These are phyloP conservation scores for Druceiella hillmani DNA, from an alignment of 2,888 invertebrate species.

Conservation along the genomic window DNA sequence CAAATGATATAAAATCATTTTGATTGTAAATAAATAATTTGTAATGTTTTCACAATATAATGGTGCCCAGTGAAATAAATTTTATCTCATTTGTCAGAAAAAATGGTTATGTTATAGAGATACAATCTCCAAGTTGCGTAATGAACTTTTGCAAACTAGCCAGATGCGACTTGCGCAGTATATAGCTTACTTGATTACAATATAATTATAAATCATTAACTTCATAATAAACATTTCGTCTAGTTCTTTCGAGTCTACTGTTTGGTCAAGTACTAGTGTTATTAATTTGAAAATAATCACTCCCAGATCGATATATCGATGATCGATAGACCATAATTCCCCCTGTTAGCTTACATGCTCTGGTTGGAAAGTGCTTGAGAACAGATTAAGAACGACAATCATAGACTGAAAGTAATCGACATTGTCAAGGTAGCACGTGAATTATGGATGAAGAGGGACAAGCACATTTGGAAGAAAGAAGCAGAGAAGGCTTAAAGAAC, in stretches of 20 bases:
- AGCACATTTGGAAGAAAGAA: constrained; percentile 88
- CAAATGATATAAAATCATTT: too few species aligned
- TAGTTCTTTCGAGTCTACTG: constrained; percentile 52
- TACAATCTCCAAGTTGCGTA: too few species aligned
- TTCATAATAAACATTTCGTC: constrained; percentile 56
- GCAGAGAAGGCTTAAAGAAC: constrained; percentile 83
- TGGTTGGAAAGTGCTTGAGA: constrained; percentile 91
- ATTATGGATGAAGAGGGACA: constrained; percentile 86
- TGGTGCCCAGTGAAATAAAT: too few species aligned
- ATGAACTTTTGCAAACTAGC: too few species aligned
- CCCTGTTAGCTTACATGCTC: constrained; percentile 89
- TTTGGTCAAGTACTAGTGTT: constrained; percentile 53
- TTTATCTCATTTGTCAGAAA: too few species aligned
- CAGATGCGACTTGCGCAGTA: too few species aligned
- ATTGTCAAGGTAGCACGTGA: too few species aligned
- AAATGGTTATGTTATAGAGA: too few species aligned
- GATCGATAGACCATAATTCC: constrained; percentile 90
- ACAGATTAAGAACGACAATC: constrained; percentile 82
- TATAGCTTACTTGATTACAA: too few species aligned
- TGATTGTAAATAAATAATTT: too few species aligned
- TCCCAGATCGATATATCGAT: constrained; percentile 52
- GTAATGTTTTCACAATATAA: too few species aligned
- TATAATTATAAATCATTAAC: too few species aligned
- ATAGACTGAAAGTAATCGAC: constrained; percentile 88
- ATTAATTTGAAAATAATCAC: constrained; percentile 54